Percentiles rank a stretch among this genome's conserved stretches.
Conservation (phyloP, 2,888 invertebrate genomes). For the Oxytorus armatus region DNA sequence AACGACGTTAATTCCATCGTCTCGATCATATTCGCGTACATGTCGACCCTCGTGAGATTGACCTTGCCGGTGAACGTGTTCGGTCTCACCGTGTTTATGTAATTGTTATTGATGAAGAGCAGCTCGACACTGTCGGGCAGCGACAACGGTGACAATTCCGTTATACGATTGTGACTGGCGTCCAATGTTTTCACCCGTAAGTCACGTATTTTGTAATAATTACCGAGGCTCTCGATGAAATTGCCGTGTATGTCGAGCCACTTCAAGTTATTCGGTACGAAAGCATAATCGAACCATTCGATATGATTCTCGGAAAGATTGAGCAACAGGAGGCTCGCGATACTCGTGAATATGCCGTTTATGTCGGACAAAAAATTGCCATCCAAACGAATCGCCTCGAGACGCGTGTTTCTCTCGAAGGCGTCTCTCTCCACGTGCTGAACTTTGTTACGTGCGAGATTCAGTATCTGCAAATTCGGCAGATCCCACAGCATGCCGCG, state of each 20-base stretch:
- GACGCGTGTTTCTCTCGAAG: slow-evolving; percentile 91
- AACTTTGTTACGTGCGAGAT: slow-evolving; percentile 95
- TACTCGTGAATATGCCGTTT: slow-evolving; percentile 94
- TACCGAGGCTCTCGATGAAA: slow-evolving; percentile 94
- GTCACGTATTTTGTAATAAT: slow-evolving; percentile 92
- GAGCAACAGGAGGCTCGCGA: slow-evolving; percentile 93
- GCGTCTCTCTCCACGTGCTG: slow-evolving; percentile 93
- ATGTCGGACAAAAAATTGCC: slow-evolving; percentile 95
- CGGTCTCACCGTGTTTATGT: slow-evolving; percentile 91
- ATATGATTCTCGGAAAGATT: slow-evolving; percentile 96
- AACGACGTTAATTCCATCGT: slow-evolving; percentile 93
- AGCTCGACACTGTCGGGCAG: slow-evolving; percentile 95
- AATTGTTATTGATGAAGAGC: slow-evolving; percentile 95
- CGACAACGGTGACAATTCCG: slow-evolving; percentile 92
- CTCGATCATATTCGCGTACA: slow-evolving; percentile 94
- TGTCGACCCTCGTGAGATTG: slow-evolving; percentile 93
- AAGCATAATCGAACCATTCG: slow-evolving; percentile 97
- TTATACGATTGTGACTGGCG: slow-evolving; percentile 95
- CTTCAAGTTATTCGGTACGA: slow-evolving; percentile 94
- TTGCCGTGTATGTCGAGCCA: slow-evolving; percentile 97
- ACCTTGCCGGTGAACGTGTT: slow-evolving; percentile 95
- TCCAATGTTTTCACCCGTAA: slow-evolving; percentile 92
- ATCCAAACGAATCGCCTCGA: slow-evolving; percentile 95
- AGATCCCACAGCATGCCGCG: slow-evolving; percentile 95
- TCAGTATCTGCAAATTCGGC: slow-evolving; percentile 93